These are phyloP conservation scores for Pseudochaenichthys georgianus DNA, from an alignment of 2,797 vertebrate genomes.

Conservation along the genomic window DNA sequence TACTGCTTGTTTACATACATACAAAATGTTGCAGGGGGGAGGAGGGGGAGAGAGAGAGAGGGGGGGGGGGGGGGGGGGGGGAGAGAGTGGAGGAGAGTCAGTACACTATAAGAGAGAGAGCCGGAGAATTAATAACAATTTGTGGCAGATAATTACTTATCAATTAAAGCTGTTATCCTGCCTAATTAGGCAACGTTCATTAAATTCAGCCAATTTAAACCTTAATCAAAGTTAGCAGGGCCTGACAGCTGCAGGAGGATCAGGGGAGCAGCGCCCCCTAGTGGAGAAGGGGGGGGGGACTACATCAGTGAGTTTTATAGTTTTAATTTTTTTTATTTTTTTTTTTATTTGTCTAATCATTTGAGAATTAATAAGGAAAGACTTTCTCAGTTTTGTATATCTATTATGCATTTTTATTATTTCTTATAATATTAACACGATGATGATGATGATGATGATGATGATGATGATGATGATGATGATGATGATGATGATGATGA, in stretches of 20 bases:
- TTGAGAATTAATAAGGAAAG: no score
- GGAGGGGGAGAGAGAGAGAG: background rate
- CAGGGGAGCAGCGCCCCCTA: conserved; percentile 85
- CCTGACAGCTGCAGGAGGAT: conserved; percentile 70
- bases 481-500: no score
- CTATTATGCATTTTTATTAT: no score
- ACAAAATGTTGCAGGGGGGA: conserved; percentile 71
- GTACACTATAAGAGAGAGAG: conserved; percentile 68
- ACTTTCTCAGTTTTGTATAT: no score
- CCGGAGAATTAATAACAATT: conserved; percentile 81
- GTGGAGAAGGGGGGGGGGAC: conserved; percentile 69
- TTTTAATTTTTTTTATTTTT: no score
- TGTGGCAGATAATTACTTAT: conserved; percentile 86
- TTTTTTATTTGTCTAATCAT: no score
- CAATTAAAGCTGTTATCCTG: conserved; percentile 94
- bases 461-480: no score
- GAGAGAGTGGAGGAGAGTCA: conserved; percentile 32
- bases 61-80: rapidly evolving
- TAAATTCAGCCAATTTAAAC: conserved; percentile 97
- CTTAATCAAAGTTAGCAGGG: conserved; percentile 94
- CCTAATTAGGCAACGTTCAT: conserved; percentile 95
- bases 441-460: no score
- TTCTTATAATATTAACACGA: no score
- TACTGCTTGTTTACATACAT: conserved; percentile 81
- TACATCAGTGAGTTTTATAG: no score